Base-by-base conservation (phyloP, 2,113 vertebrate species). In the Siphamia tubifer region DNA sequence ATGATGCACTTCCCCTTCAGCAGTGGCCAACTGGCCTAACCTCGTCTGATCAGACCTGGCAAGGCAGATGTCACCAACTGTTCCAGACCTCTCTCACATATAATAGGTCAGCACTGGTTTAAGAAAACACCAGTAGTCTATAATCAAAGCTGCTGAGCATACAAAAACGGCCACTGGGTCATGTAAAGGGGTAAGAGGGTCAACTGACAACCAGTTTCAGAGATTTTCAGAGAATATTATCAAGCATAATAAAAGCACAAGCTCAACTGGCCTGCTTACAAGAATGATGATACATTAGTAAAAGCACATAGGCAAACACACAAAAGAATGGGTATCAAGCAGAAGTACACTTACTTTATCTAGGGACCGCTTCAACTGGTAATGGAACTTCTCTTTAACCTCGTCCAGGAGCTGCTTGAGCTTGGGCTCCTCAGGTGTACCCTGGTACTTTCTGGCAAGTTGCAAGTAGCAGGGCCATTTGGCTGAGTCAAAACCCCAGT, bases 401-500 rank as follows among this genome's bases (percentile, higher is more conserved):
- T 98, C 95, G 32, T 98, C 91, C 73, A 99, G 89, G 43, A 96
- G 92, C 58, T 91, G 92, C 75, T 96, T 94, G 78, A 98, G 88
- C 51, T 93, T 89, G 74, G 90, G 91, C 83, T 97, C 96, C 74
- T 98, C 95, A 0, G 92, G 79, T 0, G 93, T 95, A 32, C 94
- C 96, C 53, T 94, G 73, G 85, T 98, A 96, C 89, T 96, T 97
- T 85, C 94, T 93, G 90, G 94, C 96, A 16, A 99, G 94, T 47
- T 97, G 97, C 84, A 99, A 93, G 88, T 99, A 99, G 90, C 95
- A 98, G 75, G 95, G 95, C 98, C 98, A 99, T 87, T 98, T 97
- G 87, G 97, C 95, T 0, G 98, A 98, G 64, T 99, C 98, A 74
- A 99, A 99, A 17, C 98, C 98, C 98, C 98, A 99, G 84, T 99